Base-by-base conservation (phyloP, 2,888 invertebrate genomes). In the Aelia acuminata region DNA sequence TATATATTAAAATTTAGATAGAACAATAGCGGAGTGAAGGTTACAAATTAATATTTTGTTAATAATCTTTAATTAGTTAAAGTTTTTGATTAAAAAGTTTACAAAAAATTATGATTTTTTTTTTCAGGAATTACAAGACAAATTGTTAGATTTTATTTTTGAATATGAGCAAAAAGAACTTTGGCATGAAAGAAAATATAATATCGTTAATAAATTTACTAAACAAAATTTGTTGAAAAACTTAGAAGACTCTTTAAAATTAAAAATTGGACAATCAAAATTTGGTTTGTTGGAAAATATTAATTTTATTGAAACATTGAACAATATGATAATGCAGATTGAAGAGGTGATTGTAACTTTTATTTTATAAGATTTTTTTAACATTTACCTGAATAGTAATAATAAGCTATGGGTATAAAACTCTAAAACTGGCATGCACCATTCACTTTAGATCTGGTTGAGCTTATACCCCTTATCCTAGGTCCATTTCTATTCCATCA, bases 251-350 rank as follows among this genome's bases (percentile, higher is more conserved):
- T 97, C 97, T 0, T 92, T 98, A 88, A 93, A 98, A 3, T 93
- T 96, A 84, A 97, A 98, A 92, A 93, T 98, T 91, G 96, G 97
- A 3, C 96, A 96, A 0, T 97, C 97, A 0, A 95, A 96, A 1
- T 98, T 98, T 26, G 98, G 97, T 92, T 98, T 98, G 97, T 93
- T 98, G 91, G 98, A 98, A 92, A 98, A 98, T 91, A 95, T 95
- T 0, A 98, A 98, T 91, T 93, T 98, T 18, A 95, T 98, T 31
- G 93, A 95, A 89, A 98, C 97, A 0, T 93, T 98, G 87, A 98
- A 98, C 91, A 97, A 97, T 90, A 97, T 98, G 11, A 98, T 98
- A 43, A 80, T 22, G 43, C 43, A 80, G 43, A 80, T 80, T 3
- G 43, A 80, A 31, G 43, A 80, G 80, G 80, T 80, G n/a, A 43